Conservation (phyloP, 1,140 invertebrate genomes). For the Megathymus violae region DNA sequence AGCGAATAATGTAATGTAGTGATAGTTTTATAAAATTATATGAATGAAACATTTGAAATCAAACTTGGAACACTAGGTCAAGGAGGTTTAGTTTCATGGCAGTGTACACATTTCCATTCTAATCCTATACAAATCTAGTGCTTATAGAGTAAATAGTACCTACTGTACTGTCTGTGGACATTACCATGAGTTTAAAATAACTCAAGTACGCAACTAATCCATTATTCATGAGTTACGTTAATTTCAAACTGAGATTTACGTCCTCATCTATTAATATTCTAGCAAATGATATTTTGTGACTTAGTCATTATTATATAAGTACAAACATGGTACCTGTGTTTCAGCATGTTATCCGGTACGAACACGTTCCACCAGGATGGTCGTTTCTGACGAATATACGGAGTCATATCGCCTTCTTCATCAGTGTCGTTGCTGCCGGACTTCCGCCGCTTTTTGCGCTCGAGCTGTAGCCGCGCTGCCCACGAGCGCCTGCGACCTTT, state of each 20-base stretch:
- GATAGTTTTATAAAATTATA: constrained; percentile 18
- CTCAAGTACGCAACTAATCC: constrained; percentile 29
- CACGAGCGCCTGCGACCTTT: constrained; percentile 86
- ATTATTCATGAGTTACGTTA: constrained; percentile 36
- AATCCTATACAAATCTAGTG: constrained; percentile 53
- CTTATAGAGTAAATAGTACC: constrained; percentile 6
- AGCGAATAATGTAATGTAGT: constrained; percentile 21
- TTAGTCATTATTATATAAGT: neutral
- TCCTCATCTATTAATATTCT: neutral
- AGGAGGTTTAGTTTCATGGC: constrained; percentile 65
- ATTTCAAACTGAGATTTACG: constrained; percentile 12
- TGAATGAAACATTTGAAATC: constrained; percentile 59
- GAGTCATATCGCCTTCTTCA: constrained; percentile 81
- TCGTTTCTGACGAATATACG: constrained; percentile 87
- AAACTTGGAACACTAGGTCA: constrained; percentile 61
- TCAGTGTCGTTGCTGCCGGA: constrained; percentile 80
- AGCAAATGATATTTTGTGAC: neutral
- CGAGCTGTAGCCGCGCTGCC: constrained; percentile 75
- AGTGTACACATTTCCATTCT: constrained; percentile 57
- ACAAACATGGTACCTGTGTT: constrained; percentile 83
- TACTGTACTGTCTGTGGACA: constrained; percentile 17
- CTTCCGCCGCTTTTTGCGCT: constrained; percentile 78
- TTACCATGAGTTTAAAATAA: constrained; percentile 35
- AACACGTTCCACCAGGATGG: constrained; percentile 95
- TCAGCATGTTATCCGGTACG: constrained; percentile 88